Base-by-base conservation (phyloP, 2,888 invertebrate species). In the Melangyna quadrimaculata region DNA sequence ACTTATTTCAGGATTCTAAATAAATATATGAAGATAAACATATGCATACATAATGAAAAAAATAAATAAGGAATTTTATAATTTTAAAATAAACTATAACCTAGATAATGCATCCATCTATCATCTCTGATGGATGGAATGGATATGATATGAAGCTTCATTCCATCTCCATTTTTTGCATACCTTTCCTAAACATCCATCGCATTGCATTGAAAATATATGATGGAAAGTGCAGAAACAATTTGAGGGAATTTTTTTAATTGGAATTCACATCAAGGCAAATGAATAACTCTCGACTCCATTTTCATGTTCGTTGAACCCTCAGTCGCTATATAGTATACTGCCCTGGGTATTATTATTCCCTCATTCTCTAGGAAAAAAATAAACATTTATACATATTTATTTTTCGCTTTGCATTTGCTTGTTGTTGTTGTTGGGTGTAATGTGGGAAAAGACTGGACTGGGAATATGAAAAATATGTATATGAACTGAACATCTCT, bases 251-350 rank as follows among this genome's bases (percentile, higher is more conserved):
- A 51, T 70, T 55, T 63, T n/a, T 70, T 70, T 70, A 55, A 70
- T 70, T 70, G 70, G 40, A 70, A 70, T 70, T 70, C 70, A 37
- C 40, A n/a, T n/a, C n/a, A 70, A 70, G 53, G 70, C 40, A 70
- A 70, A 70, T 57, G 55, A 70, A 70, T 70, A 57, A 67, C 51
- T 67, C 67, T 35, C 48, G 19, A 65, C 65, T 67, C 43, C 19
- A 27, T 29, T 53, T 70, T 55, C 43, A n/a, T 70, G 70, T 70
- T 55, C 70, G 55, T 57, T 55, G 27, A 70, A 70, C 53, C 45
- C 45, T 65, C 48, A 55, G 37, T 22, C 48, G 35, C 24, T 40
- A n/a, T n/a, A n/a, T n/a, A n/a, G n/a, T 63, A 17, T 29, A 24
- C 24, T 55, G 59, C 67, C 67, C 51, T 51, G 51, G 35, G 32